Evolutionary conservation across 1,140 invertebrate genomes (phyloP).

Genomic region (Stegodyphus mimosarum): DNA sequence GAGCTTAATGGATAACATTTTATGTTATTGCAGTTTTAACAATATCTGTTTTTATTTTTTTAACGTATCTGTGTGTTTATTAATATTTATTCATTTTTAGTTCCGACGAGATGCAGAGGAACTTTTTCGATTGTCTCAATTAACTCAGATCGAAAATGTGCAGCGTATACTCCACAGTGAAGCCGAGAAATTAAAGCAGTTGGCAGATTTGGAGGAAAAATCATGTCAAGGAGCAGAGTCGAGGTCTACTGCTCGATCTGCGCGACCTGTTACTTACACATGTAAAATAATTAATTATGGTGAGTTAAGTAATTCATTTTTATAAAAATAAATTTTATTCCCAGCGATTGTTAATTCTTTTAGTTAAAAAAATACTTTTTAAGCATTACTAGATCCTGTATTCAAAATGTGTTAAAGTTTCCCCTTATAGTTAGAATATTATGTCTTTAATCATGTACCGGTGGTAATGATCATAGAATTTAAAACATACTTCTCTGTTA

Average conservation of each 20-base stretch:
- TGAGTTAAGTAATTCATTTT: neutral
- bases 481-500: too few relatives aligned
- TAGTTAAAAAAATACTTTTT: too few relatives aligned
- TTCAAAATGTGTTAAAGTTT: too few relatives aligned
- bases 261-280: neutral
- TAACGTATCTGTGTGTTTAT: neutral
- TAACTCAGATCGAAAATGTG: slow-evolving; percentile 36
- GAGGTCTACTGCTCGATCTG: neutral
- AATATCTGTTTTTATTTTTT: too few relatives aligned
- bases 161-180: slow-evolving; percentile 28
- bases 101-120: slow-evolving; percentile 41
- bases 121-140: neutral
- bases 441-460: too few relatives aligned
- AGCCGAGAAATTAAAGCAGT: slow-evolving; percentile 17
- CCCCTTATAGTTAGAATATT: too few relatives aligned
- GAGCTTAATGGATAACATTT: too few relatives aligned
- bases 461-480: too few relatives aligned
- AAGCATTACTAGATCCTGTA: too few relatives aligned
- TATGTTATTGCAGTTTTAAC: too few relatives aligned
- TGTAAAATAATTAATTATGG: slow-evolving; percentile 10
- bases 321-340: neutral
- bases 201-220: slow-evolving; percentile 27
- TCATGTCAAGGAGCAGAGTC: neutral
- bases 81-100: neutral
- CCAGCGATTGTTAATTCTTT: neutral